Conservation (phyloP, 2,888 invertebrate species). For the Meteorus cinctellus region DNA sequence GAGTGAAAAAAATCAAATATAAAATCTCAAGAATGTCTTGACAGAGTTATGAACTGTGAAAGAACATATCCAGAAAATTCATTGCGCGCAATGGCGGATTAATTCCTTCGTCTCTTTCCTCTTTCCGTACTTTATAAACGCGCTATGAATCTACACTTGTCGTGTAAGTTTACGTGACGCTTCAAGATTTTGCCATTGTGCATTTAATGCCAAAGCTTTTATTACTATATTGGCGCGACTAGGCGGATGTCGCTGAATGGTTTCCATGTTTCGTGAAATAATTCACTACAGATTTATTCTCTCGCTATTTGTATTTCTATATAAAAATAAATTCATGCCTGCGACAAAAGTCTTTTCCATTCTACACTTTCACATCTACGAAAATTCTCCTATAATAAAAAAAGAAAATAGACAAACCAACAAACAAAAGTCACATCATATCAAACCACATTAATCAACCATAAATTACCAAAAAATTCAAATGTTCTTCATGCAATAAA, state of each 20-base stretch:
- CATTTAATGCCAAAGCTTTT: conserved; percentile 22
- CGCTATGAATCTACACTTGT: conserved; percentile 44
- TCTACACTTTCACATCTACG: no score
- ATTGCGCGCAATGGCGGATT: conserved; percentile 37
- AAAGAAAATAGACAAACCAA: neutral
- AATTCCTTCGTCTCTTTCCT: conserved; percentile 11
- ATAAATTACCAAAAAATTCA: neutral
- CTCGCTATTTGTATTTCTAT: neutral
- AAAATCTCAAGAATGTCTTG: conserved; percentile 21
- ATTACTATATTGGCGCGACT: conserved; percentile 38
- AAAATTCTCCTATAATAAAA: no score
- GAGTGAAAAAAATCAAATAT: conserved; percentile 34
- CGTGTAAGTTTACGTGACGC: conserved; percentile 45
- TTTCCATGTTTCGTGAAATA: neutral
- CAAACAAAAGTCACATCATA: neutral
- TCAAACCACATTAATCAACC: neutral
- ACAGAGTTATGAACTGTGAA: conserved; percentile 20
- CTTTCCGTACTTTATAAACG: conserved; percentile 29
- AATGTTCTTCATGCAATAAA: neutral
- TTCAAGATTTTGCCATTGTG: conserved; percentile 15
- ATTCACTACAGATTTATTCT: neutral
- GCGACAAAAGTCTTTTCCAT: neutral
- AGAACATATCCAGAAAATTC: neutral
- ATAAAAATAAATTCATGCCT: neutral
- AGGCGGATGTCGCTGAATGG: conserved; percentile 31